Conservation (phyloP, 2,797 vertebrate genomes). For the Sebastolobus altivelis region DNA sequence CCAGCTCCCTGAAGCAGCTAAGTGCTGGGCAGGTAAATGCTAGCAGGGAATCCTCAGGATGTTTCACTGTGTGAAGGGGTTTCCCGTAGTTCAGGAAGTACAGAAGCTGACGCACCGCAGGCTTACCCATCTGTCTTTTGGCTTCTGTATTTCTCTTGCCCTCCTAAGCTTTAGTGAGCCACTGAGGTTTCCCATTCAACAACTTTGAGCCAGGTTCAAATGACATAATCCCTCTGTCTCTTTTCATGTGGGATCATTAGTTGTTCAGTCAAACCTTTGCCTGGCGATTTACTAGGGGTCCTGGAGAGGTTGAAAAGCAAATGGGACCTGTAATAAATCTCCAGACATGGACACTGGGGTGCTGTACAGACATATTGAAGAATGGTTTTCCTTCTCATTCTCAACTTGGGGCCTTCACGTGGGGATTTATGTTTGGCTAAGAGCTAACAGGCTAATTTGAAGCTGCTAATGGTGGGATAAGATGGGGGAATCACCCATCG, state of each 20-base stretch:
- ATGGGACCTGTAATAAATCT: constrained; percentile 51
- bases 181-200: constrained; percentile 47
- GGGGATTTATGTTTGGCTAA: constrained; percentile 73
- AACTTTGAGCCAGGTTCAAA: constrained; percentile 40
- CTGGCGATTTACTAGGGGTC: constrained; percentile 60
- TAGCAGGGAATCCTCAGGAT: constrained; percentile 78
- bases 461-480: constrained; percentile 62
- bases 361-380: constrained; percentile 55
- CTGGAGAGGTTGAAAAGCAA: constrained; percentile 53
- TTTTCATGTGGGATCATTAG: constrained; percentile 54
- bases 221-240: constrained; percentile 50
- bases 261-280: constrained; percentile 59
- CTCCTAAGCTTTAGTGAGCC: constrained; percentile 15
- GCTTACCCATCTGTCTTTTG: constrained; percentile 30
- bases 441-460: constrained; percentile 67
- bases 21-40: constrained; percentile 77
- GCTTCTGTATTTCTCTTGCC: constrained; percentile 33
- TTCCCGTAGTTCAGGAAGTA: constrained; percentile 78
- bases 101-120: constrained; percentile 49
- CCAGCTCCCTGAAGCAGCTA: constrained; percentile 58
- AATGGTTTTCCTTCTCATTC: constrained; percentile 58
- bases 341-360: constrained; percentile 27
- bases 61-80: constrained; percentile 68
- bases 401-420: constrained; percentile 34
- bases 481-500: constrained; percentile 69